Percentiles rank a stretch among this genome's conserved stretches.
These are phyloP conservation scores for Micrasema longulum DNA, from an alignment of 1,140 invertebrate species.

Conservation along the genomic window DNA sequence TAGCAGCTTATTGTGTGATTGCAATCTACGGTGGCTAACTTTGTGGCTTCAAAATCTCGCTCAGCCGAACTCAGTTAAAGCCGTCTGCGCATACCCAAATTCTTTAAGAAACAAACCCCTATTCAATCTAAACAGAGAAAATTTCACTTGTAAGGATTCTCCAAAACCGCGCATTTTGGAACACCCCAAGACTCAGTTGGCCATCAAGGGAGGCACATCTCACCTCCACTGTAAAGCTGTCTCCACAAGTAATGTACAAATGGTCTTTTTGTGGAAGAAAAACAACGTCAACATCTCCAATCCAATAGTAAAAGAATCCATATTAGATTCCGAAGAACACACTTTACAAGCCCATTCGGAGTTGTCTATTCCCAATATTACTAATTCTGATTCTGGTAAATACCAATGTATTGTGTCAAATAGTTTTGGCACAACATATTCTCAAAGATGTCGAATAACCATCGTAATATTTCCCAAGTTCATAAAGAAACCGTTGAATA, in stretches of 20 bases:
- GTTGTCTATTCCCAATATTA: slow-evolving; percentile 79
- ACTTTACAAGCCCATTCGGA: slow-evolving; percentile 73
- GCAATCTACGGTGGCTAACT: slow-evolving; percentile 83
- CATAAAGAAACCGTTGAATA: slow-evolving; percentile 85
- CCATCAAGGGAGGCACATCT: slow-evolving; percentile 87
- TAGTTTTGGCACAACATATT: slow-evolving; percentile 90
- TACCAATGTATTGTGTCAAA: slow-evolving; percentile 96
- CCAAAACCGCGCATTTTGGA: slow-evolving; percentile 87
- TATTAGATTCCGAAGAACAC: slow-evolving; percentile 58
- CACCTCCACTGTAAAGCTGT: slow-evolving; percentile 85
- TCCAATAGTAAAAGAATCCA: slow-evolving; percentile 62
- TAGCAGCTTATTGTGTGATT: slow-evolving; percentile 85
- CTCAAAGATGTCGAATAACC: slow-evolving; percentile 84
- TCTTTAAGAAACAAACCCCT: slow-evolving; percentile 76
- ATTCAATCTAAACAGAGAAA: slow-evolving; percentile 73
- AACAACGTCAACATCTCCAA: slow-evolving; percentile 82
- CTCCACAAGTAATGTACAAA: slow-evolving; percentile 66
- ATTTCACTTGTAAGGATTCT: slow-evolving; percentile 86
- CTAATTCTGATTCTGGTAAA: slow-evolving; percentile 82
- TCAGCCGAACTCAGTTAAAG: slow-evolving; percentile 65
- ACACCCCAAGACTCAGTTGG: slow-evolving; percentile 83
- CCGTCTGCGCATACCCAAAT: slow-evolving; percentile 83
- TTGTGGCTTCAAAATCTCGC: slow-evolving; percentile 74
- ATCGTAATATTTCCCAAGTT: slow-evolving; percentile 91
- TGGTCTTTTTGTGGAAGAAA: slow-evolving; percentile 89